Evolutionary conservation across 2,797 vertebrate species (phyloP), one percentile per base, ranked within the genome.

Genomic region (Tarsius wallacei): DNA sequence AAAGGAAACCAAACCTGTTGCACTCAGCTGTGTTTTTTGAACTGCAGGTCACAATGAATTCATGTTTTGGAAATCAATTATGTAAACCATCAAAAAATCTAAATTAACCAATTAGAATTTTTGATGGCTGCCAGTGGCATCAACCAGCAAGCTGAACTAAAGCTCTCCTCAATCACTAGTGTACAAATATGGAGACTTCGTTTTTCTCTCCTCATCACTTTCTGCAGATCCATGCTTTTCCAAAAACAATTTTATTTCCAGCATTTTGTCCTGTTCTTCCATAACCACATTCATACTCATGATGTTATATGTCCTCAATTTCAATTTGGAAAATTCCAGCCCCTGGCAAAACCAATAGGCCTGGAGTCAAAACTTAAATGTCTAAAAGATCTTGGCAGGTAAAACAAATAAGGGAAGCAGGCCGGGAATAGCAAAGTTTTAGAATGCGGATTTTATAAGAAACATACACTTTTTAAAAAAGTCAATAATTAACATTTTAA

Each of bases 281-380:
- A 70, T 42, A 91, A 87, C 21, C 10, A 64, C 15, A 9, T 19
- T 49, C 7, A 33, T 61, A 80, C 9, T 31, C 36, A 51, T 12
- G 66, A 64, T 42, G n/a, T 2, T 33, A 4, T 24, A 7, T 36
- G 14, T 85, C 47, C 36, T 82, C 85, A 55, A 86, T 66, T 91
- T 64, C 16, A 85, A 31, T 28, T 81, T 73, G 59, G 77, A 88
- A 92, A 96, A 96, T 76, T 49, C 59, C 61, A 63, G 36, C 49
- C 33, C 33, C 36, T 80, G 53, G 8, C 42, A 93, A 94, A 91
- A 49, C 33, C 8, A 10, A 57, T 16, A 74, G 74, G 57, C 36
- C 8, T 93, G 11, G 22, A 12, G 7, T 26, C 15, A 91, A 76
- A 78, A 80, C 12, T 51, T 76, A 55, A 83, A 47, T 68, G 21